These are phyloP conservation scores for Xanthorhoe designata DNA, from an alignment of 2,888 invertebrate species.

Conservation along the genomic window DNA sequence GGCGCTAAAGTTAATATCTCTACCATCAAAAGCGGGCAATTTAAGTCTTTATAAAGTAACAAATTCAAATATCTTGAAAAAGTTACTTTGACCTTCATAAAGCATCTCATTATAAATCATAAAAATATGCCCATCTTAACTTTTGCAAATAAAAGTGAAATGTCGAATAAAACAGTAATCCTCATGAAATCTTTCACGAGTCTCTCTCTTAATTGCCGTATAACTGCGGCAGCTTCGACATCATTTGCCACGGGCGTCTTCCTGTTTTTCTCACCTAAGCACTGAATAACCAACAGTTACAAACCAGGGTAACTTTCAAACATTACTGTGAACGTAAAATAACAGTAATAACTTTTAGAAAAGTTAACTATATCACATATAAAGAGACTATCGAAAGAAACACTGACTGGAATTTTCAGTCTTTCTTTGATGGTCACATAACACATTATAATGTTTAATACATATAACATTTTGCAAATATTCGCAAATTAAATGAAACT, in stretches of 20 bases:
- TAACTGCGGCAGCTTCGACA: constrained; percentile 53
- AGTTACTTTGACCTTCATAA: background rate
- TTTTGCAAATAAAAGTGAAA: constrained; percentile 2
- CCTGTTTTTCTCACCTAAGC: constrained; percentile 54
- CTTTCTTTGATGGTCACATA: too few species aligned
- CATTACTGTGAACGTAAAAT: background rate
- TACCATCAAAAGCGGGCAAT: background rate
- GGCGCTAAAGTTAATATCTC: background rate
- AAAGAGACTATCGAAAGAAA: too few species aligned
- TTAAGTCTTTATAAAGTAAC: background rate
- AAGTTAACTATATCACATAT: too few species aligned
- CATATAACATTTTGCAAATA: too few species aligned
- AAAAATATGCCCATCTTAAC: background rate
- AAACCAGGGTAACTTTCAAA: background rate
- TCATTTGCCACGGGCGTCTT: constrained; percentile 57
- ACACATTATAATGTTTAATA: too few species aligned
- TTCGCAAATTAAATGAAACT: too few species aligned
- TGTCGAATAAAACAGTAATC: constrained; percentile 46
- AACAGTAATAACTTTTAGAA: background rate
- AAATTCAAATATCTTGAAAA: background rate
- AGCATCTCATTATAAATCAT: background rate
- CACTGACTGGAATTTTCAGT: too few species aligned
- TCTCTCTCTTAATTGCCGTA: constrained; percentile 66
- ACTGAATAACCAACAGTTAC: constrained; percentile 11
- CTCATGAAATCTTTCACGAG: constrained; percentile 57